Base-by-base conservation (phyloP, 2,797 vertebrate species). In the Sylvia borin region DNA sequence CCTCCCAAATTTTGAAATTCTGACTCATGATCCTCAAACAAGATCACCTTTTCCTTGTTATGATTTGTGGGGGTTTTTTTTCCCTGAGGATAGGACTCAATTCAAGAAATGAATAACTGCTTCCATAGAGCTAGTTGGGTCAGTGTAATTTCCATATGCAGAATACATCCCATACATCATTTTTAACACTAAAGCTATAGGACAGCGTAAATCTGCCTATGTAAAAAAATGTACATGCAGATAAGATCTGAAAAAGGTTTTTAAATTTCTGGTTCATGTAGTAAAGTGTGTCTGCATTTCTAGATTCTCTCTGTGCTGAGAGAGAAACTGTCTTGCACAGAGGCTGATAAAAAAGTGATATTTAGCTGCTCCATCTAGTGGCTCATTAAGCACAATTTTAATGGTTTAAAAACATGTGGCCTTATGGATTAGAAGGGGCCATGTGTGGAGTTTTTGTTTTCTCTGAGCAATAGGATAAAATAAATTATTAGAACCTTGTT, bases 361-460 rank as follows among this genome's bases (percentile, higher is more conserved):
- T 80, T 93, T 83, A 48, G 84, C 60, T 88, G 81, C 83, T 89
- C 95, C 95, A 95, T 66, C 96, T 95, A 96, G 90, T 7, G 71
- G 94, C 57, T 77, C 22, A 15, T 72, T 85, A 87, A 90, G 38
- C 34, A 65, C 36, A 62, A 14, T 43, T 65, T 68, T n/a, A 79
- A 83, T 27, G 5, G 3, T 19, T 26, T 26, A 74, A 88, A 43
- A 70, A 51, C 19, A 24, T 3, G 29, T 22, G 20, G 11, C 22
- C 14, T 66, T n/a, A 70, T 0, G 10, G 25, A 29, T 72, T 80
- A 60, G 57, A 73, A 58, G 38, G 25, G 32, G 31, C 24, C 22
- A 38, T 0, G 0, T 31, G 8, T 27, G 36, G 4, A 43, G 14
- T 9, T 70, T 61, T 53, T 26, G 22, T 22, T n/a, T 70, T 57